Percentiles rank a stretch among this genome's conserved stretches.
phyloP scores from a whole-genome alignment of 2,113 vertebrate species.

The Salminus brasiliensis region DNA sequence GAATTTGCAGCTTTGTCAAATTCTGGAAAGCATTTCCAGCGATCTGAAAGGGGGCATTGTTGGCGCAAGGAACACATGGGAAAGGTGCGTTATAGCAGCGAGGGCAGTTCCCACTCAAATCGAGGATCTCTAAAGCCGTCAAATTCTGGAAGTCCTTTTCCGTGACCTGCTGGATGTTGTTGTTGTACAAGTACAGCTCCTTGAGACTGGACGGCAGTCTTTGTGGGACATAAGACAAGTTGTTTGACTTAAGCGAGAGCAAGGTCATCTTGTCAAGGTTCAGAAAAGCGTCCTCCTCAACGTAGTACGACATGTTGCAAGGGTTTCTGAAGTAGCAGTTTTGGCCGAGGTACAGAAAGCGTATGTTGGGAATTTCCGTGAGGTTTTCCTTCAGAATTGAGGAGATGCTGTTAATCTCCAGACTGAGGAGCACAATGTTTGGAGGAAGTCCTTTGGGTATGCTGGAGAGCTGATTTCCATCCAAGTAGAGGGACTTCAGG shows the following conservation, averaged over 20 bases:
- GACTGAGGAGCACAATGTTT: slow-evolving; percentile 82
- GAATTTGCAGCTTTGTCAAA: slow-evolving; percentile 78
- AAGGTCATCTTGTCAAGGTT: slow-evolving; percentile 79
- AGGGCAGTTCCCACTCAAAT: slow-evolving; percentile 94
- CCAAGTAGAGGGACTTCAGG: slow-evolving; percentile 86
- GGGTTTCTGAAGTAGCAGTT: slow-evolving; percentile 96
- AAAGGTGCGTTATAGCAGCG: slow-evolving; percentile 92
- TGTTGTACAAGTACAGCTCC: slow-evolving; percentile 90
- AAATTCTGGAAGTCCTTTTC: slow-evolving; percentile 82
- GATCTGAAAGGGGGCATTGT: slow-evolving; percentile 75
- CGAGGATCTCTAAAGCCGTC: slow-evolving; percentile 84
- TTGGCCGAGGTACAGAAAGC: slow-evolving; percentile 86
- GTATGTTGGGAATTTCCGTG: slow-evolving; percentile 79
- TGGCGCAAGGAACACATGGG: slow-evolving; percentile 84
- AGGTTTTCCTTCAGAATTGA: slow-evolving; percentile 79
- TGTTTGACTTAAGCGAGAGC: slow-evolving; percentile 90
- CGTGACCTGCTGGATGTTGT: slow-evolving; percentile 78
- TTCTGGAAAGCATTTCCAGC: slow-evolving; percentile 77
- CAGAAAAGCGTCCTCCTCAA: slow-evolving; percentile 82
- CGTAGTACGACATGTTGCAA: slow-evolving; percentile 83
- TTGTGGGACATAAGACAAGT: slow-evolving; percentile 83
- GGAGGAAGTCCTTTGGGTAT: slow-evolving; percentile 85
- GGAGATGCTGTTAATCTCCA: slow-evolving; percentile 89
- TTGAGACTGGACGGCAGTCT: slow-evolving; percentile 80
- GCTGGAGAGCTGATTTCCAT: slow-evolving; percentile 86